These are phyloP conservation scores for Lycodopsis pacificus DNA, from an alignment of 2,797 vertebrate genomes.

Conservation along the genomic window DNA sequence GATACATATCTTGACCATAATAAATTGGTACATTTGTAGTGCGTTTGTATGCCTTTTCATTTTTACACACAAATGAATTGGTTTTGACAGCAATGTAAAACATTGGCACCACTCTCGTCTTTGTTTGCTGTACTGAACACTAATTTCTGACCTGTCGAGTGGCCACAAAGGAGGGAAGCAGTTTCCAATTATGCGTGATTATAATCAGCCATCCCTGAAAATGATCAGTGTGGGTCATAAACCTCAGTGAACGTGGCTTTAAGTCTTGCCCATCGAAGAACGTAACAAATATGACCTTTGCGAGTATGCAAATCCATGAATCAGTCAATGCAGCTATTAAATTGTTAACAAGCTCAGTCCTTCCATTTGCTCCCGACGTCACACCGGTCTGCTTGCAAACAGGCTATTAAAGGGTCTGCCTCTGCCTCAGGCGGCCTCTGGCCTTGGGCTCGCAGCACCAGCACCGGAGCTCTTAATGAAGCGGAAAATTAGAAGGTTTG, in stretches of 20 bases:
- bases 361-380: slow-evolving; percentile 72
- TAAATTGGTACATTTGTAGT: slow-evolving; percentile 1
- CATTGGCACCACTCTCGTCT: slow-evolving; percentile 31
- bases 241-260: slow-evolving; percentile 67
- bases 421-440: slow-evolving; percentile 75
- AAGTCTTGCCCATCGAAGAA: slow-evolving; percentile 68
- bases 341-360: slow-evolving; percentile 79
- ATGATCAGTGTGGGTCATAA: slow-evolving; percentile 74
- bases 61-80: slow-evolving; percentile 36
- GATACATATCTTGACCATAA: slow-evolving; percentile 19
- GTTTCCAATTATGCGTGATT: slow-evolving; percentile 75
- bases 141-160: slow-evolving; percentile 67
- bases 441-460: slow-evolving; percentile 75
- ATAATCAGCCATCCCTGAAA: slow-evolving; percentile 74
- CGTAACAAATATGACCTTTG: slow-evolving; percentile 79
- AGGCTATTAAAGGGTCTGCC: slow-evolving; percentile 80
- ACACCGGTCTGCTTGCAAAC: slow-evolving; percentile 77
- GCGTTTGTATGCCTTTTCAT: slow-evolving; percentile 1
- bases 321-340: slow-evolving; percentile 77
- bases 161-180: slow-evolving; percentile 64
- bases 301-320: slow-evolving; percentile 77
- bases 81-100: slow-evolving; percentile 41
- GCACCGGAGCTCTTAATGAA: slow-evolving; percentile 82
- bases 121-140: slow-evolving; percentile 57
- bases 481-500: slow-evolving; percentile 84